These are phyloP conservation scores for Gonocerus acuteangulatus DNA, from an alignment of 2,888 invertebrate species.

Conservation along the genomic window DNA sequence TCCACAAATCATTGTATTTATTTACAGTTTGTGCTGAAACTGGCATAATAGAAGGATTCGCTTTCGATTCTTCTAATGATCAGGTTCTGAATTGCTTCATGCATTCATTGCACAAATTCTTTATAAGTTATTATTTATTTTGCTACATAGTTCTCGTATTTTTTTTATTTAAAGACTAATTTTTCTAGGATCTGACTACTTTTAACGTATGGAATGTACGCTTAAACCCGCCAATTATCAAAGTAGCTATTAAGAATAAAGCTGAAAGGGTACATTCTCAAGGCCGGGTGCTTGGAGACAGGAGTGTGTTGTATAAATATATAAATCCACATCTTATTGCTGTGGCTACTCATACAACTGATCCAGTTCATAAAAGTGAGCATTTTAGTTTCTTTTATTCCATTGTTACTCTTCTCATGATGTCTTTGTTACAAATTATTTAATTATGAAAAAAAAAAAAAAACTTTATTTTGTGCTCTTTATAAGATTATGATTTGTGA, in stretches of 20 bases:
- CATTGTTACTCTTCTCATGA: background rate
- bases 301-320: conserved; percentile 97
- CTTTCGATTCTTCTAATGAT: conserved; percentile 46
- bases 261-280: conserved; percentile 83
- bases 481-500: too few relatives aligned
- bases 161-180: background rate
- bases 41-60: conserved; percentile 56
- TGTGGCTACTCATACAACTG: conserved; percentile 68
- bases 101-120: conserved; percentile 30
- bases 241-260: conserved; percentile 56
- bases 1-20: conserved; percentile 54
- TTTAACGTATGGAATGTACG: conserved; percentile 65
- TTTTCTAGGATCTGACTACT: conserved; percentile 51
- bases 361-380: conserved; percentile 65
- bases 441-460: background rate
- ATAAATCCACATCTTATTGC: conserved; percentile 94
- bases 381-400: conserved; percentile 18
- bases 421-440: background rate
- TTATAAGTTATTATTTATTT: background rate
- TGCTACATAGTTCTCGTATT: background rate
- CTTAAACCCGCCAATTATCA: conserved; percentile 56
- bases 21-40: conserved; percentile 55
- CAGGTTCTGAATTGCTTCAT: conserved; percentile 41
- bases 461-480: background rate
- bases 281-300: conserved; percentile 87